Conservation (phyloP, 2,113 vertebrate genomes). For the Epinephelus fuscoguttatus region DNA sequence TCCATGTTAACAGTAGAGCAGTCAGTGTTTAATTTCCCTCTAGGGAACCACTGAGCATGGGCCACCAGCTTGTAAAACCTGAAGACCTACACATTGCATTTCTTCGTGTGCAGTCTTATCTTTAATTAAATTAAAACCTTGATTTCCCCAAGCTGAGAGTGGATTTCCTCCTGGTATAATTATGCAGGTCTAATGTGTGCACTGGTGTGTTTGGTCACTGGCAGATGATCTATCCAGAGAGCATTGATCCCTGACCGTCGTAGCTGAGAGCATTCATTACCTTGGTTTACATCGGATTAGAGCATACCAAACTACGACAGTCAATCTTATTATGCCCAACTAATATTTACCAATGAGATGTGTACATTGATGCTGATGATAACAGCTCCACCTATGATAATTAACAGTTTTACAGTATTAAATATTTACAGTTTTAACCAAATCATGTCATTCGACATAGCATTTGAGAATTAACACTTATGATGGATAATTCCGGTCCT, state of each 20-base stretch:
- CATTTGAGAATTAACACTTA: too few species aligned
- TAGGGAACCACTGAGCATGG: conserved; percentile 56
- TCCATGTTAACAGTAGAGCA: conserved; percentile 65
- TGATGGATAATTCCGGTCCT: neutral
- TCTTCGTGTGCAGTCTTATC: conserved; percentile 59
- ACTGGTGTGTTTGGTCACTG: conserved; percentile 65
- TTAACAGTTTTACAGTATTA: neutral
- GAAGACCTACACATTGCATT: conserved; percentile 62
- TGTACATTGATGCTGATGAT: neutral
- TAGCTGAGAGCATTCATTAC: conserved; percentile 46
- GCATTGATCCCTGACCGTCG: conserved; percentile 70
- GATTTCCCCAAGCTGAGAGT: conserved; percentile 74
- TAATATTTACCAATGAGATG: neutral
- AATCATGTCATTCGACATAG: neutral
- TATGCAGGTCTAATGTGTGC: conserved; percentile 58
- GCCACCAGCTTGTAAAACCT: conserved; percentile 73
- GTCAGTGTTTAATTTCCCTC: conserved; percentile 70
- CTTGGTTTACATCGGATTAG: conserved; percentile 34
- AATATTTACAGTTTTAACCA: too few species aligned
- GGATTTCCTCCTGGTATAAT: conserved; percentile 78
- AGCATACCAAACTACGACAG: neutral
- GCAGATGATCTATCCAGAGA: conserved; percentile 69
- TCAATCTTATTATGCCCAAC: neutral
- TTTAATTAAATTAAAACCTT: conserved; percentile 83
- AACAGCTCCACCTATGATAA: neutral